Percentiles rank a stretch among this genome's conserved stretches.
Conservation (phyloP, 2,797 vertebrate genomes). For the Gadopsis bispinosus region DNA sequence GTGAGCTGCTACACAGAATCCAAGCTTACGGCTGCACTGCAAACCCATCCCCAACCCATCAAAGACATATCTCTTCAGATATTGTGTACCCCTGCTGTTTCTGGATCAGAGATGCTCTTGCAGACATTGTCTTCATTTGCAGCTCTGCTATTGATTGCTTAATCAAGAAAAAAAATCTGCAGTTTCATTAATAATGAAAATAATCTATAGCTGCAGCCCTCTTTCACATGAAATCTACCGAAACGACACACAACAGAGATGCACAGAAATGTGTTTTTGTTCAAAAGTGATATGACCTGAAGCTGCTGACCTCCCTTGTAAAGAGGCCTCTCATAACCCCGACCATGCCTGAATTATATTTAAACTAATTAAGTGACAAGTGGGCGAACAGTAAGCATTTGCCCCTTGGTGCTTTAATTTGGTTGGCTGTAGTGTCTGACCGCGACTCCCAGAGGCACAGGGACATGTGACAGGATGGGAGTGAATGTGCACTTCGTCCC, state of each 20-base stretch:
- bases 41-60: not conserved
- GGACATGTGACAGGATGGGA: conserved; percentile 66
- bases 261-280: conserved; percentile 16
- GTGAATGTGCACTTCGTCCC: conserved; percentile 52
- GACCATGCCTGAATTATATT: conserved; percentile 42
- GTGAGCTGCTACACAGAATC: conserved; percentile 36
- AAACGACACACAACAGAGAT: conserved; percentile 3
- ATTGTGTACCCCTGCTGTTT: conserved; percentile 10
- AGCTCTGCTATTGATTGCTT: not conserved
- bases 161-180: not conserved
- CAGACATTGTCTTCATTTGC: not conserved
- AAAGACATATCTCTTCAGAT: conserved; percentile 32
- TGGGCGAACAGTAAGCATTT: conserved; percentile 48
- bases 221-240: not conserved
- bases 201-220: not conserved
- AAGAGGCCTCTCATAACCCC: conserved; percentile 39
- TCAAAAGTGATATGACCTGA: conserved; percentile 22
- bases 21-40: conserved; percentile 27
- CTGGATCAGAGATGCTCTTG: conserved; percentile 18
- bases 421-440: conserved; percentile 71
- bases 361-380: conserved; percentile 64
- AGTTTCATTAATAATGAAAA: not conserved
- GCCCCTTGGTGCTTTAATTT: conserved; percentile 60
- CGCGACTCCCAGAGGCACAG: conserved; percentile 52
- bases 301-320: conserved; percentile 47